Conservation (phyloP, 2,113 vertebrate species). For the Poeciliopsis occidentalis region DNA sequence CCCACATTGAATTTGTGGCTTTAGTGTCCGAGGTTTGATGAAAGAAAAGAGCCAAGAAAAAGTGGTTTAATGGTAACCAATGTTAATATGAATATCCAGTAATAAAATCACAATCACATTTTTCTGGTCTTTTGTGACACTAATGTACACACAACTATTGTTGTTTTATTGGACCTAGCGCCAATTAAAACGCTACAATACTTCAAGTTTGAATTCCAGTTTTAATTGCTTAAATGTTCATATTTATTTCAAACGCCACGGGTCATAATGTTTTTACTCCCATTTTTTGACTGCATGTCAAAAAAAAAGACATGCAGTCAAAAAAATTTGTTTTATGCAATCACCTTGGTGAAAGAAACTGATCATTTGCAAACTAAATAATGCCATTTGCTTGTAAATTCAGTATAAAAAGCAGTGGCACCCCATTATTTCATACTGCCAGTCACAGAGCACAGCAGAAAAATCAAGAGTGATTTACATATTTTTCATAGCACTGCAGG, state of each 20-base stretch:
- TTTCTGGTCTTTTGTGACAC: no score
- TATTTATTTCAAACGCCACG: neutral
- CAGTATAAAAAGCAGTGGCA: neutral
- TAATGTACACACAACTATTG: no score
- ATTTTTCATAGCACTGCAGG: no score
- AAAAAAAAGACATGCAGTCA: neutral
- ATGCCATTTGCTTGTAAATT: neutral
- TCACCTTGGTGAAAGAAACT: neutral
- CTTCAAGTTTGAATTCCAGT: neutral
- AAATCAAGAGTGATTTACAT: neutral
- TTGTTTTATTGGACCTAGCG: neutral
- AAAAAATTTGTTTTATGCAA: neutral
- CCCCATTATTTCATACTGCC: neutral
- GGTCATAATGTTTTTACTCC: neutral
- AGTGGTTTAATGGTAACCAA: no score
- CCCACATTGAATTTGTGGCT: no score
- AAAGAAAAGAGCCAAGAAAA: no score
- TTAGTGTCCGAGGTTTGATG: no score
- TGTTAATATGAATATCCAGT: no score
- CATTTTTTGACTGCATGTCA: neutral
- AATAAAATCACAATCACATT: no score
- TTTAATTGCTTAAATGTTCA: neutral
- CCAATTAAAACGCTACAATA: neutral
- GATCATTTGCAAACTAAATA: neutral
- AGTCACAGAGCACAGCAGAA: neutral